Conservation (phyloP, 2,797 vertebrate species). For the Gouania willdenowi region DNA sequence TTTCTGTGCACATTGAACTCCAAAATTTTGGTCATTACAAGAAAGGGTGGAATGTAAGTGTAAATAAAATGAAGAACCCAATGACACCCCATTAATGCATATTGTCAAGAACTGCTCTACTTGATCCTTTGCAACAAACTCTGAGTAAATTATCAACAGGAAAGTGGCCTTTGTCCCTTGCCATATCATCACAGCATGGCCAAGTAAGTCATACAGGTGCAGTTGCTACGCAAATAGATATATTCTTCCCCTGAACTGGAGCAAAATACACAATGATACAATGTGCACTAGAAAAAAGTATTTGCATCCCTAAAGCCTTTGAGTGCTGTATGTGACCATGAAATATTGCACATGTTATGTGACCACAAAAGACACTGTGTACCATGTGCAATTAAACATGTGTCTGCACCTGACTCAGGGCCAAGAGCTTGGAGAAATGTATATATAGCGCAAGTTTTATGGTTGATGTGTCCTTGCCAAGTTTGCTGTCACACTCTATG, state of each 20-base stretch:
- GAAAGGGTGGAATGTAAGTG: too few species aligned
- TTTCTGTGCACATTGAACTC: slow-evolving; percentile 18
- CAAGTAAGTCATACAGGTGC: slow-evolving; percentile 12
- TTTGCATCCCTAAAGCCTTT: not conserved
- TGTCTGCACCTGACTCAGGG: slow-evolving; percentile 5
- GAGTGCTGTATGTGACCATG: slow-evolving; percentile 19
- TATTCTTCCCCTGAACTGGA: slow-evolving; percentile 1
- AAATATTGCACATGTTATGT: slow-evolving; percentile 10
- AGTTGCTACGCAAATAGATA: slow-evolving; percentile 1
- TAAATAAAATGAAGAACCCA: too few species aligned
- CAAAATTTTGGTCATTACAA: slow-evolving; percentile 1
- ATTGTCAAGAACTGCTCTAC: too few species aligned
- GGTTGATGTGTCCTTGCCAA: too few species aligned
- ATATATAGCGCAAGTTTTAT: too few species aligned
- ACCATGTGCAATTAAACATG: slow-evolving; percentile 8
- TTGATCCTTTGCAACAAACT: too few species aligned
- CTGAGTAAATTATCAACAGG: not conserved
- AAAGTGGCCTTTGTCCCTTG: not conserved
- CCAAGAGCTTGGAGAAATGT: not conserved
- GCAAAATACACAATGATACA: slow-evolving; percentile 5
- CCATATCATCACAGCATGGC: slow-evolving; percentile 2
- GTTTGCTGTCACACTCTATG: too few species aligned
- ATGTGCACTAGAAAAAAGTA: slow-evolving; percentile 14
- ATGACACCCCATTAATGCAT: too few species aligned
- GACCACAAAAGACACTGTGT: slow-evolving; percentile 6